Conservation (phyloP, 2,113 vertebrate genomes). For the Lontra canadensis region DNA sequence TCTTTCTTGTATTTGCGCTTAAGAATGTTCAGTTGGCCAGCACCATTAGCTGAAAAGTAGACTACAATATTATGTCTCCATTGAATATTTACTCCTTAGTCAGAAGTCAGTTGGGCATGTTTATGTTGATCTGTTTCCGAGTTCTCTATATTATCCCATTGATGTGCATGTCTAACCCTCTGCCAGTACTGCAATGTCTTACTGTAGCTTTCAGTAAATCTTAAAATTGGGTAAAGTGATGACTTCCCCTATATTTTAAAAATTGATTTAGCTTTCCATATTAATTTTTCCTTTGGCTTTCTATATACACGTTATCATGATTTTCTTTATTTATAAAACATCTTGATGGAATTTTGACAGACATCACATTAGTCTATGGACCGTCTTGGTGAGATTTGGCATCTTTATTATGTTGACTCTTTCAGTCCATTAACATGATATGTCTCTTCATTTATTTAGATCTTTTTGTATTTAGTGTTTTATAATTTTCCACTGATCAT, state of each 20-base stretch:
- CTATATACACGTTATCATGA: not conserved
- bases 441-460: not conserved
- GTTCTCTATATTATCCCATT: not conserved
- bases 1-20: not conserved
- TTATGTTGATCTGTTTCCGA: not conserved
- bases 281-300: not conserved
- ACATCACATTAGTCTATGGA: not conserved
- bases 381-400: not conserved
- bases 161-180: not conserved
- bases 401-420: not conserved
- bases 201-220: not conserved
- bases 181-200: not conserved
- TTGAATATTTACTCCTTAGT: not conserved
- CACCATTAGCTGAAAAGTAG: not conserved
- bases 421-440: not conserved
- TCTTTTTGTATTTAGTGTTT: not conserved
- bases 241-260: not conserved
- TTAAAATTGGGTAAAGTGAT: constrained; percentile 2
- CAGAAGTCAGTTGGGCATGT: not conserved
- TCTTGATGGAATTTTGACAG: not conserved
- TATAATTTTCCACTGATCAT: not conserved
- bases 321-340: not conserved
- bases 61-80: not conserved
- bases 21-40: not conserved
- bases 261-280: not conserved